Evolutionary conservation across 2,888 invertebrate genomes (phyloP).

Genomic region (Brachyopa scutellaris): DNA sequence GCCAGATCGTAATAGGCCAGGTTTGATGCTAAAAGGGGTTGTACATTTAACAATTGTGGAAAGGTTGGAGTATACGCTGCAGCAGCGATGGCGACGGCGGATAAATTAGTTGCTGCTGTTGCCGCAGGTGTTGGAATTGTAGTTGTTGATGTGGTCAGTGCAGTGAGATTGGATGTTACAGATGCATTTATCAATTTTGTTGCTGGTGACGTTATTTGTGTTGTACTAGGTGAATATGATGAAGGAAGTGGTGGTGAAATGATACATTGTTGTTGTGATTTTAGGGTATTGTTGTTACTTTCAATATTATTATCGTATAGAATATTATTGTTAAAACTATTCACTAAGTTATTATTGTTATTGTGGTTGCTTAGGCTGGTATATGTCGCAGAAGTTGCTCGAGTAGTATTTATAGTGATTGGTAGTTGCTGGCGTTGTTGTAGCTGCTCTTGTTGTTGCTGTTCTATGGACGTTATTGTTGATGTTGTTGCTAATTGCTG

Average conservation of each 20-base stretch:
- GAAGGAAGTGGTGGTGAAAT: conserved; percentile 42
- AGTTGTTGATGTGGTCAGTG: conserved; percentile 78
- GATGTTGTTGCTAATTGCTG: conserved; percentile 72
- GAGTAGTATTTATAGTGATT: conserved; percentile 76
- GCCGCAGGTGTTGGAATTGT: conserved; percentile 77
- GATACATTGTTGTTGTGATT: conserved; percentile 65
- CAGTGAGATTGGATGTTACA: conserved; percentile 72
- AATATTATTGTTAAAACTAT: conserved; percentile 69
- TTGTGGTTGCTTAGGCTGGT: conserved; percentile 72
- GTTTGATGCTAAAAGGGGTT: conserved; percentile 65
- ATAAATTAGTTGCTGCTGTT: conserved; percentile 67
- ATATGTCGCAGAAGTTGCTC: conserved; percentile 77
- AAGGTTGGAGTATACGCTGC: conserved; percentile 66
- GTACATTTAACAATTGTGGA: conserved; percentile 75
- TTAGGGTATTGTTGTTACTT: conserved; percentile 61
- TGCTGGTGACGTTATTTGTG: conserved; percentile 47
- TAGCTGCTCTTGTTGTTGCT: conserved; percentile 64
- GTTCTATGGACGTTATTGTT: conserved; percentile 68
- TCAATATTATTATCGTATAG: conserved; percentile 74
- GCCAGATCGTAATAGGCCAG: conserved; percentile 45
- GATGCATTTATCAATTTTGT: conserved; percentile 65
- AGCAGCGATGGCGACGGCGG: conserved; percentile 62
- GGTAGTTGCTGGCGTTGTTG: conserved; percentile 73
- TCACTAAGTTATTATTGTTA: conserved; percentile 70
- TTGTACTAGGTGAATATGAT: conserved; percentile 44